Evolutionary conservation across 2,797 vertebrate species (phyloP), one percentile per base, ranked within the genome.

Genomic region (Discoglossus pictus): DNA sequence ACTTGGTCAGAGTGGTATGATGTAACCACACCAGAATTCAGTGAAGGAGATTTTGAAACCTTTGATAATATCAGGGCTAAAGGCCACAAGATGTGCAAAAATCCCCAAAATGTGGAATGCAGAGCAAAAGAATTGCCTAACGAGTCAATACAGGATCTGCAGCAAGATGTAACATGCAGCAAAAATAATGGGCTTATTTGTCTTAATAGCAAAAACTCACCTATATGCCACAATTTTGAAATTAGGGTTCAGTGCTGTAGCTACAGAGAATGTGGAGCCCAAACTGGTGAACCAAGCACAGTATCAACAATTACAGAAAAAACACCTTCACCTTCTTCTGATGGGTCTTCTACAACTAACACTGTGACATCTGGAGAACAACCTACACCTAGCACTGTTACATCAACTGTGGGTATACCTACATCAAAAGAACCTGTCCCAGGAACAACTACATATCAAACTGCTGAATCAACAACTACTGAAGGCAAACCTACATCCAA

Each of bases 1-100:
- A 0, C 34, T 0, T 94, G 92, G 91, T 86, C 92, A 1, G 1
- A 35, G 0, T 94, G 93, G 93, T 80, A 79, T 6, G 86, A 87
- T 0, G 62, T 79, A 1, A 54, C 73, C 53, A 71, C 54, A n/a
- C 90, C 84, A 6, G 74, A 25, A 43, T 0, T 7, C 1, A 25
- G 83, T 76, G 1, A 34, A 0, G 91, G 88, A 4, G 93, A 93
- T 43, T 80, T 73, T 72, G 86, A 89, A 76, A 52, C 61, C 4
- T 65, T 84, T 35, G 1, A 31, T 12, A 34, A 51, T 0, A 75
- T 83, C 35, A 59, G 43, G 42, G 3, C 61, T 10, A 21, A 48
- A 18, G 36, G 72, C 56, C 1, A 70, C 3, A 76, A 46, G 15
- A 1, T 7, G 21, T 89, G 83, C 39, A 43, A n/a, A 2, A 46